Conservation (phyloP, 2,797 vertebrate species). For the Notolepis coatsorum region DNA sequence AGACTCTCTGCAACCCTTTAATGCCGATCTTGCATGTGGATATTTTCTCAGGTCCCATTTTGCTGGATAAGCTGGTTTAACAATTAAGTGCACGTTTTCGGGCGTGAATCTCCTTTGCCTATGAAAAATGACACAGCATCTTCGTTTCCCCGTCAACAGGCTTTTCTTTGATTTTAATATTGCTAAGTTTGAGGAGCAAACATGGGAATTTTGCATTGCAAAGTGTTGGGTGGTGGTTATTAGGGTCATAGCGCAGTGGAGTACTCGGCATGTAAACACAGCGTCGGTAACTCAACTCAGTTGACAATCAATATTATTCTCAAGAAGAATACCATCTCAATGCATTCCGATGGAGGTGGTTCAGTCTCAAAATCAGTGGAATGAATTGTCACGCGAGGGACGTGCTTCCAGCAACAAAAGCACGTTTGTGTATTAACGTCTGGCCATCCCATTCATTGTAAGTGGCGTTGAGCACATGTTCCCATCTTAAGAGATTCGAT, state of each 20-base stretch:
- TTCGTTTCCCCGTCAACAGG: no score
- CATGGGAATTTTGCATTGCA: conserved; percentile 22
- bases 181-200: not conserved
- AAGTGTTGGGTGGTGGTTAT: conserved; percentile 23
- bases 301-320: conserved; percentile 47
- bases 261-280: conserved; percentile 24
- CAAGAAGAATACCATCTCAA: conserved; percentile 44
- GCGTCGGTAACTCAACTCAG: conserved; percentile 44
- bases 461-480: conserved; percentile 71
- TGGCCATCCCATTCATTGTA: conserved; percentile 61
- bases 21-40: no score
- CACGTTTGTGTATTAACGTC: conserved; percentile 67
- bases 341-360: conserved; percentile 72
- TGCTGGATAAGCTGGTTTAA: no score
- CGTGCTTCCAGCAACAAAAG: conserved; percentile 71
- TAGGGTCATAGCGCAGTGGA: conserved; percentile 17
- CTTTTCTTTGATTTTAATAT: no score
- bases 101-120: no score
- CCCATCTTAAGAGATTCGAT: conserved; percentile 65
- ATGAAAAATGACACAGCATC: no score
- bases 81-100: no score
- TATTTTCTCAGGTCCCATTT: no score
- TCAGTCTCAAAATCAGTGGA: conserved; percentile 64
- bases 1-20: no score
- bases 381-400: conserved; percentile 61